Evolutionary conservation across 2,797 vertebrate species (phyloP).

Genomic region (Enteromius mattozi): DNA sequence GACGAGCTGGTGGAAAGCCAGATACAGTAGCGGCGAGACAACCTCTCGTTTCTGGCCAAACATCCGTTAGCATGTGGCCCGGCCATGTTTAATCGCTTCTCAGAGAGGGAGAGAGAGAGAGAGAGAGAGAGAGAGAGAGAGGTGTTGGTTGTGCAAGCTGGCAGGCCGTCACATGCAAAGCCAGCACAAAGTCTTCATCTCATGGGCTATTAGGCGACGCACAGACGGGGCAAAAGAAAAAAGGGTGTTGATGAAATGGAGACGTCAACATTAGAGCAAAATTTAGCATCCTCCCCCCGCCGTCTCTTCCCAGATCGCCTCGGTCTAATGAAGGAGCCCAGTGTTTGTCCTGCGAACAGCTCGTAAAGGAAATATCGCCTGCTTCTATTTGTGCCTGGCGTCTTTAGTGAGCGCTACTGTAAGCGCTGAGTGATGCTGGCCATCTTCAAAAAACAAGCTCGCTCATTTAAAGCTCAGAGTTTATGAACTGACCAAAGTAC

Average conservation of each 20-base stretch:
- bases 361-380: conserved; percentile 78
- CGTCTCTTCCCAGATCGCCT: conserved; percentile 67
- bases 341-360: conserved; percentile 72
- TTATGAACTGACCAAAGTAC: background rate
- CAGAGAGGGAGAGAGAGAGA: conserved; percentile 52
- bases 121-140: conserved; percentile 54
- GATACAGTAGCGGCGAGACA: conserved; percentile 35
- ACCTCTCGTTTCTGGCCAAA: conserved; percentile 31
- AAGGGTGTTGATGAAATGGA: conserved; percentile 78
- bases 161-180: conserved; percentile 37
- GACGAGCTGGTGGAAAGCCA: conserved; percentile 29
- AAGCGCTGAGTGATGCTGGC: conserved; percentile 73
- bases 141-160: conserved; percentile 57
- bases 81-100: conserved; percentile 20
- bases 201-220: conserved; percentile 64
- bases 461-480: conserved; percentile 70
- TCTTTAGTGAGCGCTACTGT: conserved; percentile 76
- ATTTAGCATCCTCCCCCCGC: conserved; percentile 70
- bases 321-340: conserved; percentile 76
- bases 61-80: conserved; percentile 46
- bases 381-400: conserved; percentile 78
- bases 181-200: conserved; percentile 56
- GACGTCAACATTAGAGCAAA: conserved; percentile 78
- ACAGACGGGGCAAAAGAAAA: conserved; percentile 59
- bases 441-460: conserved; percentile 73